Conservation (phyloP, 2,888 invertebrate genomes). For the Cactoblastis cactorum region DNA sequence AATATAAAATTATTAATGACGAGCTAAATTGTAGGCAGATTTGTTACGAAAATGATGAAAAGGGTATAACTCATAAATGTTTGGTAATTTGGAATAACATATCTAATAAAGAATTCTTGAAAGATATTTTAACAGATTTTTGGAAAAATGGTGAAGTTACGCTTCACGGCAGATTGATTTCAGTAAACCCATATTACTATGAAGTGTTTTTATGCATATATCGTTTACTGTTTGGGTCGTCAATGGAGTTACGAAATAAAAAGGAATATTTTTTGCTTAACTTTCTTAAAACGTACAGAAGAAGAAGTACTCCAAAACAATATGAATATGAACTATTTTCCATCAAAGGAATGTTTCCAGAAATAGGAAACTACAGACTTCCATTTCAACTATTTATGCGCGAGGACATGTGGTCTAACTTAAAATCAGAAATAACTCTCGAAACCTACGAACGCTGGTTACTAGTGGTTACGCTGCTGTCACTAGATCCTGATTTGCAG, state of each 20-base stretch:
- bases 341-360: constrained; percentile 72
- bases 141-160: constrained; percentile 73
- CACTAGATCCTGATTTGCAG: constrained; percentile 63
- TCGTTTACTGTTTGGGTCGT: constrained; percentile 49
- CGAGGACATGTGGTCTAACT: constrained; percentile 73
- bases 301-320: constrained; percentile 66
- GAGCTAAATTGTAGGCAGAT: constrained; percentile 52
- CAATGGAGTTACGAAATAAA: constrained; percentile 43
- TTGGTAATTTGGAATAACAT: constrained; percentile 63
- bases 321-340: constrained; percentile 73
- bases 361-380: constrained; percentile 69
- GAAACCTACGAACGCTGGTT: constrained; percentile 73
- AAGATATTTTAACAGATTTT: constrained; percentile 63
- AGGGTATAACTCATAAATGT: constrained; percentile 48
- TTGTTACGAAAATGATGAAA: constrained; percentile 47
- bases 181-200: constrained; percentile 71
- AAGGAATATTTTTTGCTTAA: constrained; percentile 67
- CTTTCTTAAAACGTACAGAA: constrained; percentile 63
- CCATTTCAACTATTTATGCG: constrained; percentile 72
- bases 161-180: constrained; percentile 60
- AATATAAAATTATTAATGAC: constrained; percentile 52
- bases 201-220: constrained; percentile 70
- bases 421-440: constrained; percentile 73
- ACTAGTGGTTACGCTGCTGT: constrained; percentile 58
- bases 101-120: constrained; percentile 56